A percentile compares a stretch with the other conserved stretches of the same genome.
These are phyloP conservation scores for Bergia puertoricense DNA, from an alignment of 92 coral and sea anemone genomes.

Conservation along the genomic window DNA sequence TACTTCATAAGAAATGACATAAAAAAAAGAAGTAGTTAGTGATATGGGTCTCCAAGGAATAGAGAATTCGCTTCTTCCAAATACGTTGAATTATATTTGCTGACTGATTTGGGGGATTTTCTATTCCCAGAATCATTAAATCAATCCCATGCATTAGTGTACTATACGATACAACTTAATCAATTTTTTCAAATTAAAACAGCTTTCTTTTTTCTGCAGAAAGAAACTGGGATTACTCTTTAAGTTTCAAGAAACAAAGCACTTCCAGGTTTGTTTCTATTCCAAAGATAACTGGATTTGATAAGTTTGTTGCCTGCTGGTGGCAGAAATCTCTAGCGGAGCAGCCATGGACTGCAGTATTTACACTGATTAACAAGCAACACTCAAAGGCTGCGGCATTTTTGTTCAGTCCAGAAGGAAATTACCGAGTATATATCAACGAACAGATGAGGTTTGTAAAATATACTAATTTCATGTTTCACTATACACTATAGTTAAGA, in stretches of 20 bases:
- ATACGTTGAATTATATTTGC: too few relatives aligned
- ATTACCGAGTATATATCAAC: neutral
- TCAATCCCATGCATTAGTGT: too few relatives aligned
- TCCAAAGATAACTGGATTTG: neutral
- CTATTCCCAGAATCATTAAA: too few relatives aligned
- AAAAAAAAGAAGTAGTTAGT: too few relatives aligned
- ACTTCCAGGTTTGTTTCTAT: neutral
- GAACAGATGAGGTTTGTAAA: slow-evolving; percentile 9
- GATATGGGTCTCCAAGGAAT: too few relatives aligned
- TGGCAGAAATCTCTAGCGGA: neutral
- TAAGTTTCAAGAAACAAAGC: neutral
- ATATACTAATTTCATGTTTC: too few relatives aligned
- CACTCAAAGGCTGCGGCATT: slow-evolving; percentile 12
- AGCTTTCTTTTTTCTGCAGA: neutral
- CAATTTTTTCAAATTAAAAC: too few relatives aligned
- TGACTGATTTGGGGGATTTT: too few relatives aligned
- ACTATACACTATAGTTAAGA: too few relatives aligned
- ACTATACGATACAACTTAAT: too few relatives aligned
- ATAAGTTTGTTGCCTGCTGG: slow-evolving; percentile 1
- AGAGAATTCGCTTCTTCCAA: too few relatives aligned
- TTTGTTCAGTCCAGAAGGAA: neutral
- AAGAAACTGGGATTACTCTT: slow-evolving; percentile 21
- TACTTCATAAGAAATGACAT: too few relatives aligned
- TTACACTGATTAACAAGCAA: neutral
- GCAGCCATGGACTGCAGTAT: neutral